A percentile compares a stretch with the other conserved stretches of the same genome.
Evolutionary conservation across 2,113 vertebrate genomes (phyloP).

Genomic region (Polypterus senegalus): DNA sequence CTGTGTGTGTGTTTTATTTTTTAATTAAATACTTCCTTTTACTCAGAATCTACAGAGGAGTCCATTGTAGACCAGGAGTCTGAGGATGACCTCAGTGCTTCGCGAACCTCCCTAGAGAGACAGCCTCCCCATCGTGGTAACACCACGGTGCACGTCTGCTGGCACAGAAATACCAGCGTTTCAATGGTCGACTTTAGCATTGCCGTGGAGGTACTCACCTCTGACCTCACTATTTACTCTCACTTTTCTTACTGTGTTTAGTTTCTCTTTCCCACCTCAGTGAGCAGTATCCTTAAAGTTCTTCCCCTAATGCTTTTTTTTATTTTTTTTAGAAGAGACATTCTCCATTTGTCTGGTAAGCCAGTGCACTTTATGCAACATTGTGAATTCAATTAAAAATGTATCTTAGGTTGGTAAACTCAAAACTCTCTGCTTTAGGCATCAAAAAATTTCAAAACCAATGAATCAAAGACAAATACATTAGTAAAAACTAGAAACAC

Average conservation of each 20-base stretch:
- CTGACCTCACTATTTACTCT: constrained; percentile 19
- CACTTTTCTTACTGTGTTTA: constrained; percentile 21
- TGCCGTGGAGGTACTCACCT: constrained; percentile 83
- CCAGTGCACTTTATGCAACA: too few species aligned
- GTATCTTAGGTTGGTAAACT: too few species aligned
- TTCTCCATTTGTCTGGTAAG: too few species aligned
- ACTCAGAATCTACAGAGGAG: constrained; percentile 77
- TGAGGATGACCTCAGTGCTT: constrained; percentile 78
- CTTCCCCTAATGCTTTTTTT: too few species aligned
- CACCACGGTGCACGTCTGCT: constrained; percentile 97
- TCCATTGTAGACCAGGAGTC: constrained; percentile 78
- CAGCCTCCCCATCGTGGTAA: constrained; percentile 85
- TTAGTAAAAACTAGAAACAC: too few species aligned
- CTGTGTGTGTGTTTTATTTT: too few species aligned
- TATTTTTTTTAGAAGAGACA: too few species aligned
- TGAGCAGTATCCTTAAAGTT: too few species aligned
- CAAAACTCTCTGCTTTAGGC: too few species aligned
- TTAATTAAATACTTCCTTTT: constrained; percentile 1
- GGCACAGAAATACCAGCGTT: constrained; percentile 97
- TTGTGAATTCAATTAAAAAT: too few species aligned
- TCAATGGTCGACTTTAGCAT: constrained; percentile 97
- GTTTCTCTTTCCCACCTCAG: constrained; percentile 11
- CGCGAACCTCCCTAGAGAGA: constrained; percentile 72
- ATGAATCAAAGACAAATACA: too few species aligned
- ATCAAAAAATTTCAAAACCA: too few species aligned